These are phyloP conservation scores for Centruroides sculpturatus DNA, from an alignment of 1,140 invertebrate species.

Conservation along the genomic window DNA sequence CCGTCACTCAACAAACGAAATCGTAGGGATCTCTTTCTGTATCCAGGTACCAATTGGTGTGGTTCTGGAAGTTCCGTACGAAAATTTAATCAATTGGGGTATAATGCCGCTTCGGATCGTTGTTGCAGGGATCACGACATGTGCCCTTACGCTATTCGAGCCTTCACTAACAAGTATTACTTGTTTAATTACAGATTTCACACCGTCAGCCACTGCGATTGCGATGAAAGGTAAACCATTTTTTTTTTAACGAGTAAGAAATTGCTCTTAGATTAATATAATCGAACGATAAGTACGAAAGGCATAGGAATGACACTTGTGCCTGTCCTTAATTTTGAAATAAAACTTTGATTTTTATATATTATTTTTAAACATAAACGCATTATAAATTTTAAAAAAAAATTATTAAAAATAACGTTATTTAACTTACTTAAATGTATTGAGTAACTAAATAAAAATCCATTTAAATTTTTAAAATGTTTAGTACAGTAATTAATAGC, in stretches of 20 bases:
- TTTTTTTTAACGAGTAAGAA: background rate
- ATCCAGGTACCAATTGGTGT: constrained; percentile 77
- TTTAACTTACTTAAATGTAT: too few species aligned
- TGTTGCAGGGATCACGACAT: constrained; percentile 72
- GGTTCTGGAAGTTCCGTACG: constrained; percentile 60
- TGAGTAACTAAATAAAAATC: too few species aligned
- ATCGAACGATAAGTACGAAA: too few species aligned
- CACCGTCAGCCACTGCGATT: constrained; percentile 72
- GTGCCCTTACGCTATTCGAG: constrained; percentile 63
- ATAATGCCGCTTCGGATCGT: constrained; percentile 54
- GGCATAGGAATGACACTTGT: too few species aligned
- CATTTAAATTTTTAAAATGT: too few species aligned
- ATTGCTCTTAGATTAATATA: too few species aligned
- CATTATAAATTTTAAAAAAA: too few species aligned
- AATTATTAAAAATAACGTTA: too few species aligned
- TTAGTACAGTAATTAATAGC: too few species aligned
- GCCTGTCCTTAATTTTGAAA: too few species aligned
- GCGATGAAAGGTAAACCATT: constrained; percentile 60
- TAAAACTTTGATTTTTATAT: too few species aligned
- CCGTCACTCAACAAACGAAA: background rate
- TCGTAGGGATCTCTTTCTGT: constrained; percentile 40
- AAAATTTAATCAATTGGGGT: constrained; percentile 57
- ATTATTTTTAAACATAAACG: too few species aligned
- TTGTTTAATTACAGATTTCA: constrained; percentile 69
- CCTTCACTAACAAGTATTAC: constrained; percentile 57